Percentiles rank a stretch among this genome's conserved stretches.
Conservation (phyloP, 2,888 invertebrate genomes). For the Ophioninae sp. region DNA sequence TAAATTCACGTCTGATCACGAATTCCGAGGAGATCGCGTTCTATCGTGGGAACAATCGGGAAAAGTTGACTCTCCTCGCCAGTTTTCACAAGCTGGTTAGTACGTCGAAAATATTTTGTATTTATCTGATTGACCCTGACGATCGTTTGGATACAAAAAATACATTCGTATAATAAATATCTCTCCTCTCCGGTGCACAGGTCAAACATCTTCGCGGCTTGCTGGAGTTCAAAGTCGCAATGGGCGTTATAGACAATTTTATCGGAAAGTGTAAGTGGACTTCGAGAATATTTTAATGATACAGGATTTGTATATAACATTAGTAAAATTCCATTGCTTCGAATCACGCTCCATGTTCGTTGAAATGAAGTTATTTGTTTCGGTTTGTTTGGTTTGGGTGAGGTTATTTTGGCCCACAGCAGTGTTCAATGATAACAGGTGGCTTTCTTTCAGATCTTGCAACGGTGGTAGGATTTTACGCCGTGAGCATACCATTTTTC, state of each 20-base stretch:
- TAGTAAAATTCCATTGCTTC: too few relatives aligned
- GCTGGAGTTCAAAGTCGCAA: slow-evolving; percentile 93
- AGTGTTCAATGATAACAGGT: background rate
- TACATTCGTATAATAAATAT: slow-evolving; percentile 25
- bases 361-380: too few relatives aligned
- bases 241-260: slow-evolving; percentile 98
- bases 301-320: background rate
- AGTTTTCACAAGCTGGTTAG: slow-evolving; percentile 92
- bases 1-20: slow-evolving; percentile 97
- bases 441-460: slow-evolving; percentile 87
- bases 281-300: background rate
- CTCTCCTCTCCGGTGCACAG: slow-evolving; percentile 76
- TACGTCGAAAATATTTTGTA: slow-evolving; percentile 6
- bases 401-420: background rate
- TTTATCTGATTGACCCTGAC: background rate
- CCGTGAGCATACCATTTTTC: slow-evolving; percentile 97
- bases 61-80: slow-evolving; percentile 92
- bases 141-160: background rate
- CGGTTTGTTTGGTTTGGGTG: background rate
- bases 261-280: slow-evolving; percentile 93
- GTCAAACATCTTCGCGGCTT: slow-evolving; percentile 92
- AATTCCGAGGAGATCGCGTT: slow-evolving; percentile 97
- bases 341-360: too few relatives aligned
- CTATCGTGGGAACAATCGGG: slow-evolving; percentile 92
- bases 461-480: slow-evolving; percentile 97